Percentiles rank a stretch among this genome's conserved stretches.
Evolutionary conservation across 2,797 vertebrate genomes (phyloP).

Genomic region (Paedocypris micromegethes): DNA sequence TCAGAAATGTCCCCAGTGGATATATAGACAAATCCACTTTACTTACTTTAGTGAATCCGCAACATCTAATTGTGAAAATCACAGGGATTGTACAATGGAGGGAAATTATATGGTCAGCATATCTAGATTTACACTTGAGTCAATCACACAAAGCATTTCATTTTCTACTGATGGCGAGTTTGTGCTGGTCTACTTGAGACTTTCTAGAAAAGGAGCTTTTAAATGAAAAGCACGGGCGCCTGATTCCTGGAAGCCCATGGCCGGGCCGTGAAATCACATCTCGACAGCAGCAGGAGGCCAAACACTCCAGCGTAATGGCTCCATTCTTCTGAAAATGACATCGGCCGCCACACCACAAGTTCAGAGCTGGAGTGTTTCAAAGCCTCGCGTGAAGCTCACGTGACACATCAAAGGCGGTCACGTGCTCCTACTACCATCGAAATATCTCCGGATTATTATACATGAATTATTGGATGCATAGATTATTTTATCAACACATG

Average conservation of each 20-base stretch:
- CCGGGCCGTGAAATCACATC: slow-evolving; percentile 4
- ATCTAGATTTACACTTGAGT: neutral
- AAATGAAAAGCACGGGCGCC: slow-evolving; percentile 23
- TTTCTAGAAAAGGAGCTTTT: slow-evolving; percentile 12
- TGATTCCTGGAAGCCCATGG: slow-evolving; percentile 37
- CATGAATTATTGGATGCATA: too few relatives aligned
- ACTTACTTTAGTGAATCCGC: too few relatives aligned
- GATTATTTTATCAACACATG: too few relatives aligned
- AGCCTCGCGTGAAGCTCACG: slow-evolving; percentile 20
- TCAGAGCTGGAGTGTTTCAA: slow-evolving; percentile 57
- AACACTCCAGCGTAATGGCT: neutral
- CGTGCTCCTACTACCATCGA: too few relatives aligned
- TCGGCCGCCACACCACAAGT: slow-evolving; percentile 53
- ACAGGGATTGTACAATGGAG: too few relatives aligned
- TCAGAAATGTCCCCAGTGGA: neutral
- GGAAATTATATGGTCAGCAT: too few relatives aligned
- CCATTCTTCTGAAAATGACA: slow-evolving; percentile 23
- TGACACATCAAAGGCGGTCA: too few relatives aligned
- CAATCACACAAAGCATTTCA: slow-evolving; percentile 4
- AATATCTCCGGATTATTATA: too few relatives aligned
- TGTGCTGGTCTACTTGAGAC: slow-evolving; percentile 5
- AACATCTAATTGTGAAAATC: too few relatives aligned
- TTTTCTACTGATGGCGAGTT: slow-evolving; percentile 19
- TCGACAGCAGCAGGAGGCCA: neutral
- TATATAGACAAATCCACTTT: neutral